Base-by-base conservation (phyloP, 1,140 invertebrate species). In the Plectrocnemia conspersa region DNA sequence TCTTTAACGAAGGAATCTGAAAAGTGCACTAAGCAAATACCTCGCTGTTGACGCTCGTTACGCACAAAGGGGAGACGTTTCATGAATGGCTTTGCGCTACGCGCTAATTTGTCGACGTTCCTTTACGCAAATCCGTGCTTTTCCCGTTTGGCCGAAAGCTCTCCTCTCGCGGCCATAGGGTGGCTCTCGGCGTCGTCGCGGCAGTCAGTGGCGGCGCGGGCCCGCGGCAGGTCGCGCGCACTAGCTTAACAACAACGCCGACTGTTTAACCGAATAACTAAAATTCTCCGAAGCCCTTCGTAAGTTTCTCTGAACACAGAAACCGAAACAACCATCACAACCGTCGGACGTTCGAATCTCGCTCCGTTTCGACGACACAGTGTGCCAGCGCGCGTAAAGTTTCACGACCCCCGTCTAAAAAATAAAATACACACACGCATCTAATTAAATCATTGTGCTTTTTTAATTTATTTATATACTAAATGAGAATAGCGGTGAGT, bases 401-500 rank as follows among this genome's bases (percentile, higher is more conserved):
- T n/a, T 38, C n/a, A 41, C 16, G 3, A 19, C 38, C n/a, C 38
- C 3, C 38, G n/a, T 18, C 19, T 41, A 9, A 15, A 18, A 41
- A 13, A 18, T 10, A 18, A 4, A 18, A 10, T 15, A 11, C 38
- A 13, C 3, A 4, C 10, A 18, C 19, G 21, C 38, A 21, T 15
- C 21, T 4, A 38, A 38, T 15, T 15, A 27, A 46, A 35, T n/a
- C 29, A 47, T 18, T 32, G 44, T 47, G 44, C 21, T 47, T n/a
- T n/a, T n/a, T 38, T 18, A 25, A 13, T 40, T 40, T 2, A n/a
- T n/a, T n/a, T n/a, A n/a, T n/a, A n/a, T n/a, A n/a, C n/a, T n/a
- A n/a, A n/a, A n/a, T n/a, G n/a, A n/a, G n/a, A n/a, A n/a, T n/a
- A 38, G 9, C 47, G 47, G 47, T 50, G 47, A 50, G 47, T 50